phyloP scores from a whole-genome alignment of 2,888 invertebrate genomes.

The Amphipoea lucens region DNA sequence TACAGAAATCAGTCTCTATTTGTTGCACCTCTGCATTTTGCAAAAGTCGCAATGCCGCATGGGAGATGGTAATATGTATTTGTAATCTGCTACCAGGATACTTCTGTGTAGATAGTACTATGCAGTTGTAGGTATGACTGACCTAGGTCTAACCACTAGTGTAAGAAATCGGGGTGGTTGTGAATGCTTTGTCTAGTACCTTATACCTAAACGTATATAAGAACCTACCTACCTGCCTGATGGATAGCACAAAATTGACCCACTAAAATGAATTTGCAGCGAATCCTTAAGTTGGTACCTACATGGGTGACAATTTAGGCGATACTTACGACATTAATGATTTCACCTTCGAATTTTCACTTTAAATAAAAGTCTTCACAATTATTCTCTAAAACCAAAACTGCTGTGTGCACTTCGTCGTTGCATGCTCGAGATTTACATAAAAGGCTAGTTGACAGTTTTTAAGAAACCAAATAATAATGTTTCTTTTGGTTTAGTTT shows the following conservation, averaged over 20 bases:
- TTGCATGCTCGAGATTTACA: background rate
- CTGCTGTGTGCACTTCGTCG: slow-evolving; percentile 1
- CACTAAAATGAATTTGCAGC: background rate
- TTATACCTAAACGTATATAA: no score
- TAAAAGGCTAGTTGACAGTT: background rate
- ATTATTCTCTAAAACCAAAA: background rate
- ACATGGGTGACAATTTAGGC: background rate
- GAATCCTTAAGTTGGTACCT: background rate
- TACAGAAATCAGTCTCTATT: background rate
- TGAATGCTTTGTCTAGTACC: background rate
- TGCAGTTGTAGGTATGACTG: no score
- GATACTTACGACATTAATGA: no score
- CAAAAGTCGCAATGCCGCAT: background rate
- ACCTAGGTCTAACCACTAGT: background rate
- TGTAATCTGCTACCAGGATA: background rate
- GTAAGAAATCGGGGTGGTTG: background rate
- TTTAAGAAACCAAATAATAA: background rate
- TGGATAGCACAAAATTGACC: background rate
- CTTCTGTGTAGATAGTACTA: background rate
- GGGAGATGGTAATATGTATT: background rate
- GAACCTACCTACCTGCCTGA: background rate
- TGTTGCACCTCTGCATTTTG: background rate
- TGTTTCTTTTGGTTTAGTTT: background rate
- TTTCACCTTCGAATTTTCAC: background rate
- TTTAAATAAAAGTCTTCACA: background rate